Conservation (phyloP, 2,113 vertebrate species). For the Myiagra hebetior region DNA sequence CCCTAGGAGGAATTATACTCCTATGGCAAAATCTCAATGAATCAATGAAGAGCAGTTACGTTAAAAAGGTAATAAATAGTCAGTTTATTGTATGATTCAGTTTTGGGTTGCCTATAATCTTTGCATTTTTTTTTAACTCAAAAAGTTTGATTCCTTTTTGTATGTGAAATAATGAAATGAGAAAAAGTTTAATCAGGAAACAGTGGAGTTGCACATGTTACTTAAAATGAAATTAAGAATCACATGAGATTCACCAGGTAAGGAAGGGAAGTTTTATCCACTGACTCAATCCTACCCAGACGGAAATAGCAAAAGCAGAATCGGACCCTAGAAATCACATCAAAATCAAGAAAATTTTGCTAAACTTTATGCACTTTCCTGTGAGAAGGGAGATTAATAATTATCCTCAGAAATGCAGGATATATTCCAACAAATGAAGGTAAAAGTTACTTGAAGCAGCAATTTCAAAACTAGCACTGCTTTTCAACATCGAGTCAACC, state of each 20-base stretch:
- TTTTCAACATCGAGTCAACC: background rate
- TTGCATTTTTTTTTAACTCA: background rate
- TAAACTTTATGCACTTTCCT: background rate
- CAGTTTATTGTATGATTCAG: constrained; percentile 1
- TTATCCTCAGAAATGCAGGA: background rate
- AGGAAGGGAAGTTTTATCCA: background rate
- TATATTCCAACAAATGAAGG: background rate
- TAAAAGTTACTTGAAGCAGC: background rate
- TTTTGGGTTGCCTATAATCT: background rate
- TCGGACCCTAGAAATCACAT: background rate
- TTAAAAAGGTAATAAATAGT: background rate
- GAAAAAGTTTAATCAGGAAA: background rate
- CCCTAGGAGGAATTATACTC: background rate
- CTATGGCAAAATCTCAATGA: background rate
- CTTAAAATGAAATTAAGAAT: background rate
- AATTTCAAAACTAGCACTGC: background rate
- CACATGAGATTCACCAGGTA: background rate
- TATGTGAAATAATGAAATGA: background rate
- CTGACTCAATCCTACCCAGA: background rate
- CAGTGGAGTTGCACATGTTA: background rate
- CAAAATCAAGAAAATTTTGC: background rate
- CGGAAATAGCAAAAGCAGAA: background rate
- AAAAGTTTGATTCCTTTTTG: background rate
- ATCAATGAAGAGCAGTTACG: background rate
- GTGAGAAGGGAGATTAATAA: background rate